Evolutionary conservation across 2,888 invertebrate genomes (phyloP), one percentile per base, ranked within the genome.

Genomic region (Nematopogon swammerdamellus): DNA sequence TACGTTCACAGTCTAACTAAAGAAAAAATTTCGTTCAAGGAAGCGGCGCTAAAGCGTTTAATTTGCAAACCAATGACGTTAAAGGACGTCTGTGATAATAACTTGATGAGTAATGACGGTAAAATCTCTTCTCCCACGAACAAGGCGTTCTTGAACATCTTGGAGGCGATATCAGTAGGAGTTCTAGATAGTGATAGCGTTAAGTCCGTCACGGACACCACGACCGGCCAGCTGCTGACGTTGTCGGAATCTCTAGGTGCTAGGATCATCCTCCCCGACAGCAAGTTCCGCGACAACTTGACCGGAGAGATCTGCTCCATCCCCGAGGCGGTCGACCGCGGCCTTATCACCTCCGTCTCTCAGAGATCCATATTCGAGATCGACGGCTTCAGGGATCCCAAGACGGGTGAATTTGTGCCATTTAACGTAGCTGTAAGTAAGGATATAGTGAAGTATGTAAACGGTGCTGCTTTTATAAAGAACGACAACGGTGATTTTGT

Each of bases 51-150:
- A 54, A 84, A 90, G 55, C 87, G 89, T 50, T 80, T 90, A 47
- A 91, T 97, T 58, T 83, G 88, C 48, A 94, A 93, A 72, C 95
- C 97, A 0, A 85, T 94, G 82, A 94, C 95, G n/a, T 80, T 98
- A 29, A 92, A 95, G 72, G 96, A 96, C 63, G 84, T 90, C 53
- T 86, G 87, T 59, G 92, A 93, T 68, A 82, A 86, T 61, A 88
- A 89, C 65, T 79, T 93, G 56, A 83, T 95, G 62, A 92, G 92
- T 59, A 83, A 82, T 57, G 85, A 86, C 48, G 88, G 89, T 54
- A 85, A 84, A 64, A 89, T 97, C 56, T 81, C 86, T 48, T 95
- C 96, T 59, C 91, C 93, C 0, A 85, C 90, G 52, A 90, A 91
- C 59, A 86, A 87, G 58, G 80, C 84, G 3, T 87, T 87, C 60